Base-by-base conservation (phyloP, 2,888 invertebrate genomes). In the Tenthredo amoena region DNA sequence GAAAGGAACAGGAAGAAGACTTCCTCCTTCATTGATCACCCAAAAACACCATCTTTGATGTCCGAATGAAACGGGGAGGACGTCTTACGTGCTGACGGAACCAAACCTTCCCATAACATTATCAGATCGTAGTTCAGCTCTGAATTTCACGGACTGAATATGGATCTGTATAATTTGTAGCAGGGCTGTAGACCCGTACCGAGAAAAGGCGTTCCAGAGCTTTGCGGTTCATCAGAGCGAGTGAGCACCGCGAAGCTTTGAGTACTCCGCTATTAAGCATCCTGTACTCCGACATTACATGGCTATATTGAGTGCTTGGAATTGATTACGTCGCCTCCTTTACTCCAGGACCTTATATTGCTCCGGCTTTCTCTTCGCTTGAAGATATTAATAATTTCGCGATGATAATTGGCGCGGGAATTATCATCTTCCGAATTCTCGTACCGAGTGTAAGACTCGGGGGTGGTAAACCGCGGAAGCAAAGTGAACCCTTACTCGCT, bases 281-380 rank as follows among this genome's bases (percentile, higher is more conserved):
- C 43, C 50, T 77, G 21, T 55, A 50, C 50, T 21, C 15, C 31
- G 77, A 26, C 26, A 76, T 55, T 15, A 50, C 76, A 76, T 26
- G 76, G 50, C 31, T 50, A 50, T 77, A 50, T 77, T 50, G 10
- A 77, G 31, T 26, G 77, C 34, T 77, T 26, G 77, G 77, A 47
- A 77, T 77, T 77, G 55, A 77, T 77, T 77, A 77, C 34, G 26
- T 55, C 31, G 31, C 26, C 31, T 31, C n/a, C 77, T 47, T 1
- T 26, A 50, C 55, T 55, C 26, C 40, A 34, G 68, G 34, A 68
- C 18, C 34, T 18, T 15, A 31, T 34, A 34, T 34, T 68, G 34
- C 68, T 68, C 31, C 65, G 31, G 12, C 12, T 65, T 65, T 40
- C 40, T 37, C 5, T 5, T 37, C 37, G 37, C 37, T 5, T 2